Conservation (phyloP, 2,888 invertebrate genomes). For the Cetonia aurata region DNA sequence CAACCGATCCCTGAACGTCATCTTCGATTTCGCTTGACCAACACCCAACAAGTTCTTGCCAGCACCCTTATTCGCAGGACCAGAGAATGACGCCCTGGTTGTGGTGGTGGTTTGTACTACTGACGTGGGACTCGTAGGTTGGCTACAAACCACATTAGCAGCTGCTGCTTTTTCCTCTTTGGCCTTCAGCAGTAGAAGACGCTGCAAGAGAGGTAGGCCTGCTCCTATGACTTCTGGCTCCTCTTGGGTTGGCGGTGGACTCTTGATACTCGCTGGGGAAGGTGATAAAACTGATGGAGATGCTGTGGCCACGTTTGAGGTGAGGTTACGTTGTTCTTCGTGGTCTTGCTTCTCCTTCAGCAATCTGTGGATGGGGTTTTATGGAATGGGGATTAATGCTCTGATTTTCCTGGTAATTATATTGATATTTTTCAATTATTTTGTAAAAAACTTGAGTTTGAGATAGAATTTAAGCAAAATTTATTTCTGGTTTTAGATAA, state of each 20-base stretch:
- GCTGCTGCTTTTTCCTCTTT: conserved; percentile 75
- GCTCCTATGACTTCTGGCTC: conserved; percentile 75
- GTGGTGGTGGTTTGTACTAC: conserved; percentile 43
- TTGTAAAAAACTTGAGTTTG: too few relatives aligned
- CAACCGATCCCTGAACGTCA: conserved; percentile 56
- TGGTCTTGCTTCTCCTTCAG: conserved; percentile 86
- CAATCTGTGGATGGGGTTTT: conserved; percentile 65
- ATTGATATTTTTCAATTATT: too few relatives aligned
- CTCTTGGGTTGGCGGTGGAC: conserved; percentile 64
- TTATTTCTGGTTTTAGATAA: too few relatives aligned
- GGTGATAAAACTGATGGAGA: conserved; percentile 72
- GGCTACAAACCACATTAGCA: conserved; percentile 60
- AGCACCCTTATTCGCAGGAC: conserved; percentile 22
- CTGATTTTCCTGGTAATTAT: too few relatives aligned
- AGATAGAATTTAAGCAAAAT: too few relatives aligned
- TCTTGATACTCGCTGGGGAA: conserved; percentile 72
- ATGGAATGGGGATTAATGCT: too few relatives aligned
- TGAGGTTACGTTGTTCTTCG: conserved; percentile 68
- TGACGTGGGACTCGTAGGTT: conserved; percentile 58
- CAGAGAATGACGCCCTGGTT: conserved; percentile 35
- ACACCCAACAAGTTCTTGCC: conserved; percentile 55
- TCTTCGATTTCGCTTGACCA: conserved; percentile 51
- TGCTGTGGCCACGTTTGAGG: conserved; percentile 63
- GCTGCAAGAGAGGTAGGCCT: conserved; percentile 80
- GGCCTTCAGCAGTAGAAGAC: conserved; percentile 80